These are phyloP conservation scores for Dioctria rufipes DNA, from an alignment of 2,888 invertebrate species.

Conservation along the genomic window DNA sequence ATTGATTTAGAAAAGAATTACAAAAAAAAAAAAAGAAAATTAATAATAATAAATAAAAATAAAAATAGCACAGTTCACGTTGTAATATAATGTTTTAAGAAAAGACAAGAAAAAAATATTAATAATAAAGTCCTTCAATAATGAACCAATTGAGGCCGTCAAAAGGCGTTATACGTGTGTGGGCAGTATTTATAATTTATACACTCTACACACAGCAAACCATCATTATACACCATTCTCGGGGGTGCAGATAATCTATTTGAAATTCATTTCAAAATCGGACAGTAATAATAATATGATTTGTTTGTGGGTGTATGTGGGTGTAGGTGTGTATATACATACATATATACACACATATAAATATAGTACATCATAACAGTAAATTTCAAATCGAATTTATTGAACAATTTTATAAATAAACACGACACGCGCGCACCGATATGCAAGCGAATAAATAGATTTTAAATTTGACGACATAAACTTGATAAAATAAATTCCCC, in stretches of 20 bases:
- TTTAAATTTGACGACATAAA: too few relatives aligned
- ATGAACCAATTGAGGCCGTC: constrained; percentile 27
- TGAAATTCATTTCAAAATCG: constrained; percentile 53
- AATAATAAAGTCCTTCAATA: constrained; percentile 27
- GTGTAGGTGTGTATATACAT: too few relatives aligned
- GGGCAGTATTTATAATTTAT: constrained; percentile 6
- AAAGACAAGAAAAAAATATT: not conserved
- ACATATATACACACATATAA: too few relatives aligned
- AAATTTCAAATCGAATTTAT: not conserved
- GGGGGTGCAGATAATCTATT: constrained; percentile 48
- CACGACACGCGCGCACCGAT: too few relatives aligned
- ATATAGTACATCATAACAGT: constrained; percentile 20
- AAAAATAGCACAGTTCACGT: constrained; percentile 16
- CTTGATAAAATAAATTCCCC: too few relatives aligned
- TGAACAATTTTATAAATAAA: constrained; percentile 39
- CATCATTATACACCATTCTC: too few relatives aligned
- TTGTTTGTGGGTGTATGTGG: too few relatives aligned
- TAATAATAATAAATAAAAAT: constrained; percentile 33
- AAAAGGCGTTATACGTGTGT: constrained; percentile 24
- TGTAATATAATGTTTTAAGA: not conserved
- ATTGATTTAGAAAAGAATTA: constrained; percentile 58
- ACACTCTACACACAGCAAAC: constrained; percentile 19
- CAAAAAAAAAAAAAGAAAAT: not conserved
- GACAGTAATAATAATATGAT: constrained; percentile 29
- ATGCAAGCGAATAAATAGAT: too few relatives aligned